Evolutionary conservation across 1,140 invertebrate species (phyloP).

Genomic region (Drosophila funebris): DNA sequence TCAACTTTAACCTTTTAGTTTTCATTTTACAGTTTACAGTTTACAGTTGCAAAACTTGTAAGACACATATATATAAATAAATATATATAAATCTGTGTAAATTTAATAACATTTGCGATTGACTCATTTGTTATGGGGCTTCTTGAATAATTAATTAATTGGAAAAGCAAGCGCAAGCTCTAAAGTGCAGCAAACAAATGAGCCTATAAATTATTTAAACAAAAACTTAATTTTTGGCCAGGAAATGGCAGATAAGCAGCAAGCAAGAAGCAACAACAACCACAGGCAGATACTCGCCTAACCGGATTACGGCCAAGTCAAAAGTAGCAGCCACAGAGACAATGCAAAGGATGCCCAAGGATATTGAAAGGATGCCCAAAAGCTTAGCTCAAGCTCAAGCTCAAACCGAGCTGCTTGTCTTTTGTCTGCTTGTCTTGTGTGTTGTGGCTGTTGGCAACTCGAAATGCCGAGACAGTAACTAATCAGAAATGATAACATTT

Average conservation of each 20-base stretch:
- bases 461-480: slow-evolving; percentile 75
- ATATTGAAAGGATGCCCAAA: slow-evolving; percentile 17
- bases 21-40: too few species aligned
- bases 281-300: neutral
- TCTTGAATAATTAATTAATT: slow-evolving; percentile 42
- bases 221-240: slow-evolving; percentile 57
- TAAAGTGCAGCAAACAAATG: slow-evolving; percentile 52
- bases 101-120: slow-evolving; percentile 1
- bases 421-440: slow-evolving; percentile 44
- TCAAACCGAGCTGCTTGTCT: slow-evolving; percentile 36
- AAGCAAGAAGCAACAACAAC: too few species aligned
- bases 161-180: slow-evolving; percentile 44
- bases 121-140: slow-evolving; percentile 13
- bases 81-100: slow-evolving; percentile 16
- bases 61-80: slow-evolving; percentile 17
- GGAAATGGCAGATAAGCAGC: slow-evolving; percentile 27
- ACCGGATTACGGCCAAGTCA: slow-evolving; percentile 22
- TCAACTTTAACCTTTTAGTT: neutral
- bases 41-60: neutral
- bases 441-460: slow-evolving; percentile 50
- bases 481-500: slow-evolving; percentile 82
- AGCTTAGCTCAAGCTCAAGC: slow-evolving; percentile 37
- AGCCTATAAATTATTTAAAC: slow-evolving; percentile 53
- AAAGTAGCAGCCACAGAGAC: slow-evolving; percentile 9
- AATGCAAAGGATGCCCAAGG: neutral